These are phyloP conservation scores for Drosophila gunungcola DNA, from an alignment of 1,140 invertebrate genomes.

Conservation along the genomic window DNA sequence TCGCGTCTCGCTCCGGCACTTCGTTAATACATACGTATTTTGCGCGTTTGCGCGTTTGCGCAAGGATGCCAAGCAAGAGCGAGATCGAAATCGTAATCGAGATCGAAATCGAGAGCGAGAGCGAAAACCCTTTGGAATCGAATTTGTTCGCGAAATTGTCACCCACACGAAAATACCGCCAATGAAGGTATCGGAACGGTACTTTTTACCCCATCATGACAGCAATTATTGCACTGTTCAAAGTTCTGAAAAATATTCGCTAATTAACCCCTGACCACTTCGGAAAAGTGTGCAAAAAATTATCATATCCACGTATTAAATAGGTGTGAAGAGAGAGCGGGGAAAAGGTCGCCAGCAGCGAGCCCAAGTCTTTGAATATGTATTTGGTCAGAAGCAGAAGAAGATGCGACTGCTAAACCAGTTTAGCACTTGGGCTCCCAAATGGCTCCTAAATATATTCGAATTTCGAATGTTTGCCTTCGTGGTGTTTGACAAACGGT, in stretches of 20 bases:
- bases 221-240: slow-evolving; percentile 47
- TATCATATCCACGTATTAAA: not conserved
- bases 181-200: slow-evolving; percentile 21
- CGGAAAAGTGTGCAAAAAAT: slow-evolving; percentile 33
- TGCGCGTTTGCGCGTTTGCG: slow-evolving; percentile 1
- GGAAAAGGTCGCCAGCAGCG: slow-evolving; percentile 15
- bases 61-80: slow-evolving; percentile 49
- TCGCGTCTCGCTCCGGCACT: slow-evolving; percentile 15
- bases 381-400: slow-evolving; percentile 34
- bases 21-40: too few relatives aligned
- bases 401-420: slow-evolving; percentile 51
- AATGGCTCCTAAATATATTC: slow-evolving; percentile 31
- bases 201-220: slow-evolving; percentile 11
- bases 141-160: slow-evolving; percentile 29
- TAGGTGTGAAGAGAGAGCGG: slow-evolving; percentile 17
- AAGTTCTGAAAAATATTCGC: slow-evolving; percentile 55
- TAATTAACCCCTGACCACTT: slow-evolving; percentile 46
- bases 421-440: slow-evolving; percentile 58
- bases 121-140: slow-evolving; percentile 47
- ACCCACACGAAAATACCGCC: slow-evolving; percentile 58
- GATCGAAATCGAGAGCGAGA: not conserved
- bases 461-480: slow-evolving; percentile 8
- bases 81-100: too few relatives aligned
- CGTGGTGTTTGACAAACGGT: slow-evolving; percentile 35
- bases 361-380: slow-evolving; percentile 33